phyloP scores from a whole-genome alignment of 2,113 vertebrate genomes.

The Rafetus swinhoei region DNA sequence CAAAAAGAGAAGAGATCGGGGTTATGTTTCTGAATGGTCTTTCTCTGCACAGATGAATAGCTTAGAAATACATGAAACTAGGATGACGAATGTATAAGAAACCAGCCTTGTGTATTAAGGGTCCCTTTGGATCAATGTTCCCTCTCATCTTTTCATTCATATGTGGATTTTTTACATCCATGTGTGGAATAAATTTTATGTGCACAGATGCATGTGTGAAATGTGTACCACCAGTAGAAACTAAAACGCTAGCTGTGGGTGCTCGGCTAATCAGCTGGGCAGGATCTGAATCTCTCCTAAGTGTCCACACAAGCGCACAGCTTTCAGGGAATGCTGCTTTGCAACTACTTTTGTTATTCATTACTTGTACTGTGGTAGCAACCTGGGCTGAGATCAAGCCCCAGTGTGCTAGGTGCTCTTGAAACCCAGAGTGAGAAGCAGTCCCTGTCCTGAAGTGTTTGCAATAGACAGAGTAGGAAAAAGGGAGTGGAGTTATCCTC shows the following conservation, averaged over 20 bases:
- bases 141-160: too few species aligned
- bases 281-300: too few species aligned
- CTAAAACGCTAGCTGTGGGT: too few species aligned
- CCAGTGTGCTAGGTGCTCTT: not conserved
- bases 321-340: too few species aligned
- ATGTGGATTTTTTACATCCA: too few species aligned
- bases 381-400: not conserved
- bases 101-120: not conserved
- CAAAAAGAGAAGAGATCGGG: not conserved
- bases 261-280: too few species aligned
- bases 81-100: not conserved
- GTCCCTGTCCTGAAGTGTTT: not conserved
- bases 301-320: too few species aligned
- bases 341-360: too few species aligned
- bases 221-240: too few species aligned
- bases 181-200: too few species aligned
- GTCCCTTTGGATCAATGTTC: not conserved
- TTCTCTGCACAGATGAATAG: constrained; percentile 19
- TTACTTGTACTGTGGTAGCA: not conserved
- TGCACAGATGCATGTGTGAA: too few species aligned
- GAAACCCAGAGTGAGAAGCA: not conserved
- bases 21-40: not conserved
- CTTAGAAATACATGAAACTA: constrained; percentile 28
- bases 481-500: not conserved
- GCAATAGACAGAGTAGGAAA: not conserved